Evolutionary conservation across 1,140 invertebrate species (phyloP), one percentile per base, ranked within the genome.

Genomic region (Zaprionus vittiger): DNA sequence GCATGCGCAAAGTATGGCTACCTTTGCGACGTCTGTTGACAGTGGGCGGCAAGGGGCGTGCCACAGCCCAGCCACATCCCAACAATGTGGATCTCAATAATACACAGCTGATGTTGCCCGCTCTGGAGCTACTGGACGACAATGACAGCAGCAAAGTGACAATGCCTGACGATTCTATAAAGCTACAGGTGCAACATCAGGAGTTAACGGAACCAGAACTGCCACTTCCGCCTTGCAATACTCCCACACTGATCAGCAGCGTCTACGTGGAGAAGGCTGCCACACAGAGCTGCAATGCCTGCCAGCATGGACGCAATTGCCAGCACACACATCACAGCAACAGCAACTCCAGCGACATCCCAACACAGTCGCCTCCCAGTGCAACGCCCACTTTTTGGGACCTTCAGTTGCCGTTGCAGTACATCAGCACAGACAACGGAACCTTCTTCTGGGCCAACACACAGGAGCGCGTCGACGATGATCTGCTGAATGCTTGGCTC

Each of bases 41-140:
- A 68, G 83, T 81, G 81, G 85, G 84, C 49, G 84, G 84, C 52
- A 89, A 87, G 7, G 81, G 68, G 26, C 72, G 75, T 14, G 66
- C 72, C 47, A 26, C 78, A 7, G 26, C 75, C 15, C 77, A 79
- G 66, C 81, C 78, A 24, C 91, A 92, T 74, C 91, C 91, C 70
- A 92, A 92, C 59, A 92, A 92, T 66, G 86, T 92, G 63, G 85
- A 92, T 79, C 86, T 92, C 34, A 92, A 92, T 63, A 92, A 92
- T 24, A 87, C 89, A 73, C 83, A 80, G 31, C 54, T 47, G 24
- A 44, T 74, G 57, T 68, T 72, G 22, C 63, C 44, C 4, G 71
- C 28, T 7, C 41, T 52, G 12, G 63, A 70, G 12, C n/a, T 69
- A 52, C 55, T 64, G 71, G 41, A 64, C 28, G 61, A 55, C 5